Evolutionary conservation across 2,113 vertebrate genomes (phyloP), one percentile per base, ranked within the genome.

Genomic region (Indicator indicator): DNA sequence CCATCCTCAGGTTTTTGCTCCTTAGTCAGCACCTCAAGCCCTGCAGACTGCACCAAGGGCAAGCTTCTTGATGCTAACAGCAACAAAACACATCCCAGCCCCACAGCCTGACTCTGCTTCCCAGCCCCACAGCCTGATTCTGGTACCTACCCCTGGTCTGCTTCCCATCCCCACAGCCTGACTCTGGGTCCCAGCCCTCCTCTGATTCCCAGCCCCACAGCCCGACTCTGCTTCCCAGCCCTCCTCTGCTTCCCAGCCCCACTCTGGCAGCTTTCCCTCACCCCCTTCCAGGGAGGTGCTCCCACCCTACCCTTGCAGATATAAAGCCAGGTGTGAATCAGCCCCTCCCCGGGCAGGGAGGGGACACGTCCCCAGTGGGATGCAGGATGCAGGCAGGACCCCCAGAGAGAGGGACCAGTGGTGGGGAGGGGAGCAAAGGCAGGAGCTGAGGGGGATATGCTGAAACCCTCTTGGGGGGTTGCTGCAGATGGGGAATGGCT

Each of bases 21-120:
- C 92, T 94, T 89, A 93, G 78, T 87, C 90, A 94, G 91, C 89
- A 93, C 88, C 92, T 76, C 54, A 4, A 93, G 67, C 79, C 82
- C 86, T 91, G 72, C 86, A 95, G 82, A 74, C 55, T 92, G 88
- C 90, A 88, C 72, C 90, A 88, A 96, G 82, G 93, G 75, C 84
- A 56, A 68, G 62, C 68, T 92, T 62, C 65, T 82, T 42, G 78
- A 77, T 2, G 28, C 83, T 23, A 84, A 48, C 68, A 33, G 12
- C 83, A 86, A 46, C 42, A 64, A 18, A 77, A n/a, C 27, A 12
- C 26, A 67, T 58, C 52, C 59, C 68, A 69, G 4, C 46, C 1
- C 30, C 58, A 60, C 17, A n/a, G 58, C n/a, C 32, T 21, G 3
- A n/a, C n/a, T n/a, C 46, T 46, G 46, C 46, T 46, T 46, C 46